These are phyloP conservation scores for Dysmachus trigonus DNA, from an alignment of 2,888 invertebrate species.

Conservation along the genomic window DNA sequence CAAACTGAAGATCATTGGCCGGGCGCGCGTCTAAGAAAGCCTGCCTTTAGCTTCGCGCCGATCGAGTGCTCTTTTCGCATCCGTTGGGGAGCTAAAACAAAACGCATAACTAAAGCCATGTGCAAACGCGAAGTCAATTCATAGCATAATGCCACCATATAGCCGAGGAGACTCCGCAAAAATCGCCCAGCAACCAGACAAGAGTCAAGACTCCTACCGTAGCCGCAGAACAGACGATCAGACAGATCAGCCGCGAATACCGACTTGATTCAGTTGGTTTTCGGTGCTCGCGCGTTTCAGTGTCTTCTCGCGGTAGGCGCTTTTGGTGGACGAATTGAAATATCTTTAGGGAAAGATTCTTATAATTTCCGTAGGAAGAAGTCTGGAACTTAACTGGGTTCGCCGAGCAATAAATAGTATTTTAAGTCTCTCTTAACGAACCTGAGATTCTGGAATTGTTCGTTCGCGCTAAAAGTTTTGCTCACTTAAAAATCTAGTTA, in stretches of 20 bases:
- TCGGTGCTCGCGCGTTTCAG: slow-evolving; percentile 36
- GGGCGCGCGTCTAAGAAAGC: not conserved
- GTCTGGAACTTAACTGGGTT: not conserved
- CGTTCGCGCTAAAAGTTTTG: not conserved
- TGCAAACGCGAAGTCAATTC: not conserved
- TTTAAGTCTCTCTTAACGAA: not conserved
- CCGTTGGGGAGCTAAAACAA: slow-evolving; percentile 6
- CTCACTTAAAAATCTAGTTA: not conserved
- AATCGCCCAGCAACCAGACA: slow-evolving; percentile 25
- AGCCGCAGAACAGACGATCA: not conserved
- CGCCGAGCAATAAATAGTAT: not conserved
- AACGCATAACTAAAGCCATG: slow-evolving; percentile 31
- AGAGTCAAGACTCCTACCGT: slow-evolving; percentile 7
- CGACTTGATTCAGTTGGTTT: slow-evolving; percentile 28
- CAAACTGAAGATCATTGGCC: not conserved
- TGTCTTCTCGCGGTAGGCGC: slow-evolving; percentile 15
- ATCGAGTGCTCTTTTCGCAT: slow-evolving; percentile 6
- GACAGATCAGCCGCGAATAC: slow-evolving; percentile 2
- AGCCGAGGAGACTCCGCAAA: not conserved
- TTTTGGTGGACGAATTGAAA: slow-evolving; percentile 19
- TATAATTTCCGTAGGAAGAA: not conserved
- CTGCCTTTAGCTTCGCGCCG: not conserved
- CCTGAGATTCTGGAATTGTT: not conserved
- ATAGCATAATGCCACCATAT: not conserved
- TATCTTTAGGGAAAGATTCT: not conserved